phyloP scores from a whole-genome alignment of 1,140 invertebrate species.

The Carcinoscorpius rotundicauda region DNA sequence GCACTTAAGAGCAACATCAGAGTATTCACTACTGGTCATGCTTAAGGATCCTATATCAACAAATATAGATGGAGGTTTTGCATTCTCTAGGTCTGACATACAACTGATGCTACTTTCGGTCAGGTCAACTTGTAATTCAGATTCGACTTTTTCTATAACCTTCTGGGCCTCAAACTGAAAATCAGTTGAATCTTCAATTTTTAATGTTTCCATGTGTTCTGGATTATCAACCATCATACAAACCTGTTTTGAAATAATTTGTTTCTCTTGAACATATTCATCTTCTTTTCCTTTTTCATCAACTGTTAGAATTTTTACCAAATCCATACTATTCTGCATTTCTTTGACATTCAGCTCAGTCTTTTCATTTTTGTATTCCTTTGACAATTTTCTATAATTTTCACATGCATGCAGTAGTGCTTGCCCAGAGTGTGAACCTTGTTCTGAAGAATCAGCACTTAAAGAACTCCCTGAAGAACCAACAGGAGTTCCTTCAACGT shows the following conservation, averaged over 20 bases:
- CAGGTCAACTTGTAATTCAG: slow-evolving; percentile 15
- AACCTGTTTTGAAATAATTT: no score
- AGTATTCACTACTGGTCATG: slow-evolving; percentile 28
- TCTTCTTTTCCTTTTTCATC: slow-evolving; percentile 20
- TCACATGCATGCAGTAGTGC: slow-evolving; percentile 68
- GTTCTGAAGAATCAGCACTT: slow-evolving; percentile 51
- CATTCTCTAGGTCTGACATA: slow-evolving; percentile 51
- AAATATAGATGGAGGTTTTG: slow-evolving; percentile 60
- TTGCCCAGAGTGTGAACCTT: slow-evolving; percentile 46
- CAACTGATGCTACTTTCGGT: slow-evolving; percentile 40
- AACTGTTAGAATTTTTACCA: no score
- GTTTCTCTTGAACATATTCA: slow-evolving; percentile 21
- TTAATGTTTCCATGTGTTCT: no score
- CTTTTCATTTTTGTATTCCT: no score
- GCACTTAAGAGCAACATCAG: slow-evolving; percentile 20
- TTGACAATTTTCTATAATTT: slow-evolving; percentile 40
- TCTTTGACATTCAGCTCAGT: no score
- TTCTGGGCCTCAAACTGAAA: slow-evolving; percentile 41
- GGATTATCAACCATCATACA: no score
- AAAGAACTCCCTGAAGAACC: slow-evolving; percentile 39
- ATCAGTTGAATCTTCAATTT: slow-evolving; percentile 29
- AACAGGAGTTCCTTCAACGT: slow-evolving; percentile 20
- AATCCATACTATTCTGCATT: no score
- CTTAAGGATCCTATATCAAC: slow-evolving; percentile 33
- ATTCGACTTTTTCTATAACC: slow-evolving; percentile 28